Percentiles rank a stretch among this genome's conserved stretches.
These are phyloP conservation scores for Sabellastarte sp. DNA, from an alignment of 2,888 invertebrate species.

Conservation along the genomic window DNA sequence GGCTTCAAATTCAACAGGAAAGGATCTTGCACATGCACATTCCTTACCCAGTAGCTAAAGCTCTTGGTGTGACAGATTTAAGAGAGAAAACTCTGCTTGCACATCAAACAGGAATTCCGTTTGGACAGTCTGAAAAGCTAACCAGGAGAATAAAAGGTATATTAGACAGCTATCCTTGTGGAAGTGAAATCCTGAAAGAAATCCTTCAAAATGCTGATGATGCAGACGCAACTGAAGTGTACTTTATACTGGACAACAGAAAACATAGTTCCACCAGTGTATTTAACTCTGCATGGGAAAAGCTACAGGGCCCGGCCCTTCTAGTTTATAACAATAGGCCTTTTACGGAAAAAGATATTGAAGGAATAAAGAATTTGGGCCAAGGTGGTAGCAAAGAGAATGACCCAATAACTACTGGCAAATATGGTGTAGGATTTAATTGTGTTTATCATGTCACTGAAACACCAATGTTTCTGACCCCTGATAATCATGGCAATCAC, in stretches of 20 bases:
- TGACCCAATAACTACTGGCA: constrained; percentile 26
- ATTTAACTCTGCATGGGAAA: constrained; percentile 25
- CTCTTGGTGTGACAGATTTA: no score
- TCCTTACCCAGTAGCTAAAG: no score
- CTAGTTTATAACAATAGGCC: constrained; percentile 30
- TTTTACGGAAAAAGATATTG: constrained; percentile 24
- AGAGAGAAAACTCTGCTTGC: no score
- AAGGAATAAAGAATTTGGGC: constrained; percentile 29
- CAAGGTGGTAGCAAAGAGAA: constrained; percentile 33
- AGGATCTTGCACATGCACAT: no score
- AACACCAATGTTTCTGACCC: constrained; percentile 26
- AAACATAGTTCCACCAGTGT: constrained; percentile 26
- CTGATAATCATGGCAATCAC: constrained; percentile 28
- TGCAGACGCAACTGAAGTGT: constrained; percentile 41
- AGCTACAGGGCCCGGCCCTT: constrained; percentile 28
- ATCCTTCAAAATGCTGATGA: constrained; percentile 51
- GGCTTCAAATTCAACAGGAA: no score
- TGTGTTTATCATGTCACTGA: constrained; percentile 32
- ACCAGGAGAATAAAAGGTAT: constrained; percentile 17
- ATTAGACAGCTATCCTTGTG: constrained; percentile 22
- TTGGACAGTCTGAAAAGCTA: constrained; percentile 20
- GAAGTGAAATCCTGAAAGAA: constrained; percentile 43
- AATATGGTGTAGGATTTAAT: constrained; percentile 34
- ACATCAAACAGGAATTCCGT: constrained; percentile 10
- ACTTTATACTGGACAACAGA: constrained; percentile 40